phyloP scores from a whole-genome alignment of 1,140 invertebrate genomes.

The Marisa cornuarietis region DNA sequence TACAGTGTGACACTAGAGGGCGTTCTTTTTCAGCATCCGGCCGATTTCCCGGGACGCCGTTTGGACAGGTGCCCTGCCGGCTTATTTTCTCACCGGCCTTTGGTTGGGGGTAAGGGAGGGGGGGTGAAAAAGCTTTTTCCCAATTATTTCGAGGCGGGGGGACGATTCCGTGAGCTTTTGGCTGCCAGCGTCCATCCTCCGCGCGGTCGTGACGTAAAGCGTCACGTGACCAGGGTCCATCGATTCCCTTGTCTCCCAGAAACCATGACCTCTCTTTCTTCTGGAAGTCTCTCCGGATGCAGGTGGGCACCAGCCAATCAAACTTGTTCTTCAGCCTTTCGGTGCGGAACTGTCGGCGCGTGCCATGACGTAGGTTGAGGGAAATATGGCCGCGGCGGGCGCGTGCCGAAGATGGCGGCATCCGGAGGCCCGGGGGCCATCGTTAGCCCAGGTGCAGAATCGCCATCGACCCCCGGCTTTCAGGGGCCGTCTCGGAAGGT shows the following conservation, averaged over 20 bases:
- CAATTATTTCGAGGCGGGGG: not conserved
- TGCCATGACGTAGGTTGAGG: not conserved
- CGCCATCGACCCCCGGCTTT: not conserved
- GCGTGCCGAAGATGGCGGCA: slow-evolving; percentile 2
- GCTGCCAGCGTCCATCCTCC: too few species aligned
- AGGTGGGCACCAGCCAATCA: slow-evolving; percentile 19
- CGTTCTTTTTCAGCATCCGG: too few species aligned
- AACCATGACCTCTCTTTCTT: not conserved
- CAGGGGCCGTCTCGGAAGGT: not conserved
- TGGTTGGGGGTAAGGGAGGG: not conserved
- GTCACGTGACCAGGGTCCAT: not conserved
- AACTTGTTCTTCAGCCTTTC: not conserved
- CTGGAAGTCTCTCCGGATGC: slow-evolving; percentile 6
- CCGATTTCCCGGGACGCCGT: too few species aligned
- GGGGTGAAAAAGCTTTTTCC: not conserved
- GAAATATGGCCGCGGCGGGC: not conserved
- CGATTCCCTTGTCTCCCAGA: not conserved
- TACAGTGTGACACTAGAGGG: too few species aligned
- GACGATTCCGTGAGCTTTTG: too few species aligned
- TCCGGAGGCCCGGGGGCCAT: not conserved
- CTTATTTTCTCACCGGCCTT: too few species aligned
- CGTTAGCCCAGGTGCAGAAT: not conserved
- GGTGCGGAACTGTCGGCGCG: slow-evolving; percentile 18
- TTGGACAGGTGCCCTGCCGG: too few species aligned
- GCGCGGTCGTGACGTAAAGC: too few species aligned